A percentile compares a stretch with the other conserved stretches of the same genome.
Conservation (phyloP, 2,113 vertebrate species). For the Hepsetus odoe region DNA sequence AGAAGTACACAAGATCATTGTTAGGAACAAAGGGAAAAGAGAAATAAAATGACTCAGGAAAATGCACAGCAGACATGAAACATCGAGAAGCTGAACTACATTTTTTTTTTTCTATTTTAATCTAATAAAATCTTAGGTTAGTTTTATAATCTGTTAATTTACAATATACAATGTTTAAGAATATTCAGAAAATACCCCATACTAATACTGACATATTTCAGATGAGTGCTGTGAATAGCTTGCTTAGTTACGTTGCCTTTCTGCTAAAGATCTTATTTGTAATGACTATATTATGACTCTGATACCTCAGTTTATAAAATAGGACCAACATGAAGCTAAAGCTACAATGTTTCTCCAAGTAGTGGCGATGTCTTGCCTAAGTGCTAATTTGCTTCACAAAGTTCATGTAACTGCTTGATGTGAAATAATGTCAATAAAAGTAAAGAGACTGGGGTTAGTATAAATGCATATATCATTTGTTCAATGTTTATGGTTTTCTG, state of each 20-base stretch:
- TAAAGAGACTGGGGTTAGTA: constrained; percentile 46
- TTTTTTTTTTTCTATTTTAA: constrained; percentile 69
- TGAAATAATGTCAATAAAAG: constrained; percentile 50
- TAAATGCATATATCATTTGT: constrained; percentile 50
- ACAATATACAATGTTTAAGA: constrained; percentile 97
- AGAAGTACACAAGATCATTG: constrained; percentile 85
- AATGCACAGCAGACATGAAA: constrained; percentile 94
- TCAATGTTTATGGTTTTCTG: constrained; percentile 53
- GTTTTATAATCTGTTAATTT: constrained; percentile 98
- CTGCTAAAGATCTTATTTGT: constrained; percentile 84
- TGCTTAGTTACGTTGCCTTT: constrained; percentile 81
- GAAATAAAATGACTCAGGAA: constrained; percentile 67
- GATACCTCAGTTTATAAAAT: constrained; percentile 4
- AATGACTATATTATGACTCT: constrained; percentile 83
- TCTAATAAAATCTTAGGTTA: constrained; percentile 86
- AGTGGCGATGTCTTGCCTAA: constrained; percentile 39
- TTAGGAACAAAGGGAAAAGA: constrained; percentile 78
- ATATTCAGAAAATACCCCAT: constrained; percentile 94
- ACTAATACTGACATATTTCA: constrained; percentile 92
- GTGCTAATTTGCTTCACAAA: constrained; percentile 50
- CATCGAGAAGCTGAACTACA: constrained; percentile 91
- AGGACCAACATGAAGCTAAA: constrained; percentile 33
- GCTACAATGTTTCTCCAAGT: constrained; percentile 20
- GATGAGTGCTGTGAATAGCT: constrained; percentile 88
- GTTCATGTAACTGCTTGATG: constrained; percentile 38